These are phyloP conservation scores for Galbula dea DNA, from an alignment of 2,113 vertebrate genomes.

Conservation along the genomic window DNA sequence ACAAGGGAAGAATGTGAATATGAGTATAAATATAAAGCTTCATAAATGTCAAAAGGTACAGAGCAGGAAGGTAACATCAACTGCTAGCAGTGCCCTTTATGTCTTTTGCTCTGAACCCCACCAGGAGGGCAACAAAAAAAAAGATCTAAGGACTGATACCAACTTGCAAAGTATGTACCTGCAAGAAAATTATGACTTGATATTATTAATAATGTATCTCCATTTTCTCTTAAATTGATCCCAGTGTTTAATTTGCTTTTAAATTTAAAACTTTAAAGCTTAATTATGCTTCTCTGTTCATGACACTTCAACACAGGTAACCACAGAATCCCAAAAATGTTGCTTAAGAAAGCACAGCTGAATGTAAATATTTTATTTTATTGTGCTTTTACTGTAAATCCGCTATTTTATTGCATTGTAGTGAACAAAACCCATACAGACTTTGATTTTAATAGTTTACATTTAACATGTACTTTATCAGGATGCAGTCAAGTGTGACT, in stretches of 20 bases:
- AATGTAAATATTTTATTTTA: not conserved
- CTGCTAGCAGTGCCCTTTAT: not conserved
- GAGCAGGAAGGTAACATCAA: not conserved
- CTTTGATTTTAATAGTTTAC: not conserved
- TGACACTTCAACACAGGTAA: not conserved
- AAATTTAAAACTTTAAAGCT: not conserved
- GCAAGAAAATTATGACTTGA: not conserved
- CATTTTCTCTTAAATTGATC: not conserved
- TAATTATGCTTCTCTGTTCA: not conserved
- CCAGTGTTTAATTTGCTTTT: not conserved
- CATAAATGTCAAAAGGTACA: not conserved
- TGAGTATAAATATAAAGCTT: not conserved
- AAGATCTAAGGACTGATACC: not conserved
- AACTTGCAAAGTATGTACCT: fast-evolving
- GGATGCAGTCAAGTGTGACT: not conserved
- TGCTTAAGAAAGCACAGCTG: not conserved
- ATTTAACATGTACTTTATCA: not conserved
- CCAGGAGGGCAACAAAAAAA: not conserved
- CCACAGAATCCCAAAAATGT: not conserved
- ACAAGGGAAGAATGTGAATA: not conserved
- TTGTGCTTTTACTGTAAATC: no score
- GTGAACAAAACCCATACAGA: not conserved
- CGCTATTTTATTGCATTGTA: no score
- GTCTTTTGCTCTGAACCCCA: not conserved
- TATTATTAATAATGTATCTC: not conserved